Conservation (phyloP, 2,888 invertebrate genomes). For the Tetragnatha montana region DNA sequence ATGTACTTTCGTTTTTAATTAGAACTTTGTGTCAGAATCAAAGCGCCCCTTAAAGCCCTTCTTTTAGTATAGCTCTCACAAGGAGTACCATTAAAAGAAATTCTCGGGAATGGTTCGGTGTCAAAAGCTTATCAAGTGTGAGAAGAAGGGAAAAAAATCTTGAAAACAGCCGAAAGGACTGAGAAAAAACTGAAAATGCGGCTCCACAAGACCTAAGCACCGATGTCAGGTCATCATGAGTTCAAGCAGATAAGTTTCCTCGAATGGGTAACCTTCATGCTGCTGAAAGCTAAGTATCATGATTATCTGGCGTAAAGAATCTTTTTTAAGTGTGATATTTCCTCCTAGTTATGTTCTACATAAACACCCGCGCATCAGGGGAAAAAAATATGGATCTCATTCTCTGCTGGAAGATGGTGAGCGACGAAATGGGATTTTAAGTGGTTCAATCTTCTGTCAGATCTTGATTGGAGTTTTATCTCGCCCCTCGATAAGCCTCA, state of each 20-base stretch:
- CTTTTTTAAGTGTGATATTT: constrained; percentile 41
- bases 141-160: not conserved
- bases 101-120: too few relatives aligned
- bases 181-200: not conserved
- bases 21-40: too few relatives aligned
- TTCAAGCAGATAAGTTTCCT: constrained; percentile 41
- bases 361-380: constrained; percentile 29
- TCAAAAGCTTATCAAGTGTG: not conserved
- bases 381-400: constrained; percentile 14
- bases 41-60: too few relatives aligned
- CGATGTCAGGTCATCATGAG: constrained; percentile 24
- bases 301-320: constrained; percentile 32
- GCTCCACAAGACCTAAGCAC: constrained; percentile 17
- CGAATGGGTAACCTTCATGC: constrained; percentile 24
- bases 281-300: constrained; percentile 34
- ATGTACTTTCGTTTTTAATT: too few relatives aligned
- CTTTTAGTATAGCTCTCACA: too few relatives aligned
- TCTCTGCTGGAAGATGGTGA: not conserved
- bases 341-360: constrained; percentile 31
- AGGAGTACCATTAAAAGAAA: too few relatives aligned
- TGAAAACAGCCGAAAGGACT: not conserved
- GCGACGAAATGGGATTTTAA: constrained; percentile 50
- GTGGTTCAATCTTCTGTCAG: constrained; percentile 28
- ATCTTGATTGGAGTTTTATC: constrained; percentile 31
- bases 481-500: constrained; percentile 9